Percentiles rank a stretch among this genome's conserved stretches.
These are phyloP conservation scores for Nycticryphes semicollaris DNA, from an alignment of 2,113 vertebrate genomes.

Conservation along the genomic window DNA sequence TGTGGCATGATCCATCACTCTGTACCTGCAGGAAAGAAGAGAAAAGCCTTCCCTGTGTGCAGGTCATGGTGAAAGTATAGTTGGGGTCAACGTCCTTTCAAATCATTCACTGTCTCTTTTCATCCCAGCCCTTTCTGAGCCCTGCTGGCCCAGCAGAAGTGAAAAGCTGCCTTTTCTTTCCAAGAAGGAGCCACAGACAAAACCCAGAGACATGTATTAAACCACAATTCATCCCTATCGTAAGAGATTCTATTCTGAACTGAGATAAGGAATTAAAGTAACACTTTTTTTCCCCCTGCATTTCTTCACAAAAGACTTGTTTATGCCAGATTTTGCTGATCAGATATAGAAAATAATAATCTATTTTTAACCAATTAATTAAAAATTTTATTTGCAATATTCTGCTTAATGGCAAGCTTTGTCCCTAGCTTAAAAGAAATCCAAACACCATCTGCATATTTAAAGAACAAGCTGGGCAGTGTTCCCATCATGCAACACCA, in stretches of 20 bases:
- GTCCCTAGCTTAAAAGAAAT: background rate
- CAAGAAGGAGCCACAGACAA: background rate
- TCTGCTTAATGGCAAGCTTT: background rate
- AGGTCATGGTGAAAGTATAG: background rate
- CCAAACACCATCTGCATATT: background rate
- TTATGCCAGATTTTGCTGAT: background rate
- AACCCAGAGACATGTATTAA: background rate
- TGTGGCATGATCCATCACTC: background rate
- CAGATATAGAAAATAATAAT: background rate
- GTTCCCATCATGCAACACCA: too few relatives aligned
- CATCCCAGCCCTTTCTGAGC: background rate
- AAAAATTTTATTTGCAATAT: background rate
- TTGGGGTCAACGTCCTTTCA: background rate
- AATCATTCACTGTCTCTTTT: background rate
- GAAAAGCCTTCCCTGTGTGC: background rate
- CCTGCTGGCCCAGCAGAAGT: background rate
- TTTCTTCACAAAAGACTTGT: background rate
- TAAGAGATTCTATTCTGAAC: background rate
- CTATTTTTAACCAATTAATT: background rate
- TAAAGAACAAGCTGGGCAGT: background rate
- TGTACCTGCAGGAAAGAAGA: background rate
- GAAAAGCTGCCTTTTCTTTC: background rate
- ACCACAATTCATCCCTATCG: background rate
- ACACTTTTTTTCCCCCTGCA: background rate
- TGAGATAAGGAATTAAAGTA: background rate